Base-by-base conservation (phyloP, 2,888 invertebrate genomes). In the Chymomyza amoena region DNA sequence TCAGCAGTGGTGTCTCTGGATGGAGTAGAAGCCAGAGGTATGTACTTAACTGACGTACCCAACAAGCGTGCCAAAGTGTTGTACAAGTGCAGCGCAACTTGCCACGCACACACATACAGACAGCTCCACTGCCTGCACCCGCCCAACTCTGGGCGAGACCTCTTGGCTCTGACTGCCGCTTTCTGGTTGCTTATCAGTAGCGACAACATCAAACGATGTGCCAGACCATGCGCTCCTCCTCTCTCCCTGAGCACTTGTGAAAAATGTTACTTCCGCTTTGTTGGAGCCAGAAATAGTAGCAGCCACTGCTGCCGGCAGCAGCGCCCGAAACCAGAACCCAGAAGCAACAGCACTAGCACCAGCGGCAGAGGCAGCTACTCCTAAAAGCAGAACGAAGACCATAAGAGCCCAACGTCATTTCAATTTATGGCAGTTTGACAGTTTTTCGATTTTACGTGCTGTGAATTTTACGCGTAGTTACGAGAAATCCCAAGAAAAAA, bases 381-480 rank as follows among this genome's bases (percentile, higher is more conserved):
- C 39, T 13, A 45, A 45, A 45, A 45, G 39, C 39, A 45, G 6
- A 10, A 45, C 39, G 39, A 45, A 45, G 39, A 45, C 39, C 39
- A 45, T 45, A 45, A 45, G 52, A 60, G 16, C 25, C 20, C 59
- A 36, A 51, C 51, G 60, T 60, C 66, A 66, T 66, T 85, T 76
- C 76, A 81, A 81, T 86, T 86, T 88, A 86, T 88, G 86, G 78
- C 86, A 84, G 66, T 87, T 84, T 88, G 84, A 84, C 84, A 88
- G 81, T 72, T 86, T 81, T 74, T 85, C 70, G 72, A 79, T 76
- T 71, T 73, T 76, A 75, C 76, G 75, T 75, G 71, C 76, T 64
- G 60, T 20, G 68, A 59, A 68, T 75, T 57, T 57, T 57, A 57
- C 57, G 57, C 57, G 57, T 25, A 57, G 39, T 45, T 45, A 45